phyloP scores from a whole-genome alignment of 1,140 invertebrate species.

The Colletes latitarsis region DNA sequence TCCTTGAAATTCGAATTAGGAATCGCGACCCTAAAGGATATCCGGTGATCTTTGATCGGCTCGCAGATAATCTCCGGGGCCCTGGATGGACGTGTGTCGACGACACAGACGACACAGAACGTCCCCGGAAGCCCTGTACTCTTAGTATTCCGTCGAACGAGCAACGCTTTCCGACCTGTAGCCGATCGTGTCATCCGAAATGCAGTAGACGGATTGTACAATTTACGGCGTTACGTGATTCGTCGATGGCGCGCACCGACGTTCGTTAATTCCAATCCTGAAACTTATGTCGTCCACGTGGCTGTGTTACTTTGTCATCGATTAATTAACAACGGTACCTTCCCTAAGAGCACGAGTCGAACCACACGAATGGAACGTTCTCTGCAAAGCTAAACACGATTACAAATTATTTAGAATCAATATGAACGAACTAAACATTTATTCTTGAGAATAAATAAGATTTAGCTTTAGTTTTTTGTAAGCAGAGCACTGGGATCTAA shows the following conservation, averaged over 20 bases:
- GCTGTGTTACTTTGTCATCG: constrained; percentile 1
- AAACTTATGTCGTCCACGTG: constrained; percentile 42
- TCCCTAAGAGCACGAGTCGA: background rate
- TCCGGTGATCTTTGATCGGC: constrained; percentile 58
- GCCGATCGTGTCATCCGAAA: constrained; percentile 11
- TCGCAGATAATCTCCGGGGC: constrained; percentile 37
- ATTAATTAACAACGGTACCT: constrained; percentile 19
- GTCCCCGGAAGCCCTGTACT: constrained; percentile 47
- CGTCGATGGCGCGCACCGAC: constrained; percentile 1
- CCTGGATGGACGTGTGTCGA: constrained; percentile 1
- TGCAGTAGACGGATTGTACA: constrained; percentile 15
- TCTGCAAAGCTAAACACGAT: too few relatives aligned
- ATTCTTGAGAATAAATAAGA: too few relatives aligned
- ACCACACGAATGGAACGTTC: too few relatives aligned
- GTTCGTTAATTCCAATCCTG: constrained; percentile 17
- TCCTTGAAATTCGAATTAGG: constrained; percentile 36
- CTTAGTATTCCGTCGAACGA: constrained; percentile 59
- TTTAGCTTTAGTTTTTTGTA: background rate
- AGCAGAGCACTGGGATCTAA: too few relatives aligned
- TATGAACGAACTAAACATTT: too few relatives aligned
- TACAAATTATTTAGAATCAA: too few relatives aligned
- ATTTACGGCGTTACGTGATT: constrained; percentile 57
- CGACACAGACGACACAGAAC: constrained; percentile 2
- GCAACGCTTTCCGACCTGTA: constrained; percentile 31
- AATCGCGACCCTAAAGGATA: constrained; percentile 46